Evolutionary conservation across 2,888 invertebrate species (phyloP).

Genomic region (Mantis religiosa): DNA sequence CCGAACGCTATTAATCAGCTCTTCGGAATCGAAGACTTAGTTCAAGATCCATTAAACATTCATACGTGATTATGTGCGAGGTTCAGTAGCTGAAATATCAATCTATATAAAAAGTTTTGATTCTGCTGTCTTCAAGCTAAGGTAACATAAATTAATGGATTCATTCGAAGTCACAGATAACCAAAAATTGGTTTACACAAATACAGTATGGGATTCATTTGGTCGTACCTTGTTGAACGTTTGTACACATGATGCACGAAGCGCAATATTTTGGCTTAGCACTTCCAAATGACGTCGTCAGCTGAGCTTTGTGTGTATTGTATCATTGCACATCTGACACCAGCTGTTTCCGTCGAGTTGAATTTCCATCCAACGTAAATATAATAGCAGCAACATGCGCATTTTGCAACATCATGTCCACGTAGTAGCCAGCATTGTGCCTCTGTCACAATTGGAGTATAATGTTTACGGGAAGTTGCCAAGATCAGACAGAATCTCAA

Average conservation of each 20-base stretch:
- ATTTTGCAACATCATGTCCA: neutral
- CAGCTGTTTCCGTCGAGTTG: neutral
- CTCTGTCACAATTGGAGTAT: neutral
- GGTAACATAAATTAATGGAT: no score
- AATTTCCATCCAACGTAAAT: neutral
- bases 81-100: no score
- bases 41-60: no score
- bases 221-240: neutral
- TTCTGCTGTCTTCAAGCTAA: no score
- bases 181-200: no score
- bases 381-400: neutral
- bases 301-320: neutral
- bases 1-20: no score
- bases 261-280: neutral
- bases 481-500: neutral
- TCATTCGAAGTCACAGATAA: no score
- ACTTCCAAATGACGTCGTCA: neutral
- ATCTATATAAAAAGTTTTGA: no score
- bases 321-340: neutral
- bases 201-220: no score
- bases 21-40: no score
- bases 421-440: neutral
- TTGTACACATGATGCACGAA: neutral
- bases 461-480: neutral
- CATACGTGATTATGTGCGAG: no score